phyloP scores from a whole-genome alignment of 2,888 invertebrate species.

The Chamaedrilus cognettii region DNA sequence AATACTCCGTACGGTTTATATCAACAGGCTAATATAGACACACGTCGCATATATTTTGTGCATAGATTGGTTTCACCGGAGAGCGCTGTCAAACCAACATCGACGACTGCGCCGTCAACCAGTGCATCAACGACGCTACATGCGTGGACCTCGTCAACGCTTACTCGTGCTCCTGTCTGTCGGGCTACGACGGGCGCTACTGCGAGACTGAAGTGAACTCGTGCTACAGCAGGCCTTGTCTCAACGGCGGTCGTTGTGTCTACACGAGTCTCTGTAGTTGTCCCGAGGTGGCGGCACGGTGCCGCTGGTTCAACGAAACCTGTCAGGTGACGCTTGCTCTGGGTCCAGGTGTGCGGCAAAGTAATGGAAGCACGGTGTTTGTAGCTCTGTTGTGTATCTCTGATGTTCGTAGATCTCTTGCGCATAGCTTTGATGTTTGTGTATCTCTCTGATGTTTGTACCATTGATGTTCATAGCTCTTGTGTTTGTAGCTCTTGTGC shows the following conservation, averaged over 20 bases:
- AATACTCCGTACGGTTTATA: not conserved
- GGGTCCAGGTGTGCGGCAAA: no score
- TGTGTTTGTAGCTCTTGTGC: no score
- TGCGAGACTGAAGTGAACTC: slow-evolving; percentile 22
- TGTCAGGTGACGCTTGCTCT: no score
- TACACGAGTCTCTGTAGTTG: not conserved
- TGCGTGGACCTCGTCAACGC: slow-evolving; percentile 21
- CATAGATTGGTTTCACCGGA: slow-evolving; percentile 51
- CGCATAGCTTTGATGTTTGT: no score
- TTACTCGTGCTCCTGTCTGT: slow-evolving; percentile 26
- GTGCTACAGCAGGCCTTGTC: slow-evolving; percentile 12
- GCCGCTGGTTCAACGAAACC: not conserved
- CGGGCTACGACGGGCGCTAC: slow-evolving; percentile 23
- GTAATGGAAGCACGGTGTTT: no score
- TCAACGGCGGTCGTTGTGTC: slow-evolving; percentile 27
- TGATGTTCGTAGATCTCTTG: no score
- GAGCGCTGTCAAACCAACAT: slow-evolving; percentile 54
- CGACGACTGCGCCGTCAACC: slow-evolving; percentile 73
- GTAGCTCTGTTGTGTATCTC: no score
- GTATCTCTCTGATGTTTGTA: no score
- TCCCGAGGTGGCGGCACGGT: not conserved
- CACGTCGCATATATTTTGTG: no score
- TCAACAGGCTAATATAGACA: no score
- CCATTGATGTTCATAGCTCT: no score
- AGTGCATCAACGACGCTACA: slow-evolving; percentile 20